Evolutionary conservation across 2,888 invertebrate genomes (phyloP), one percentile per base, ranked within the genome.

Genomic region (Abrostola tripartita): DNA sequence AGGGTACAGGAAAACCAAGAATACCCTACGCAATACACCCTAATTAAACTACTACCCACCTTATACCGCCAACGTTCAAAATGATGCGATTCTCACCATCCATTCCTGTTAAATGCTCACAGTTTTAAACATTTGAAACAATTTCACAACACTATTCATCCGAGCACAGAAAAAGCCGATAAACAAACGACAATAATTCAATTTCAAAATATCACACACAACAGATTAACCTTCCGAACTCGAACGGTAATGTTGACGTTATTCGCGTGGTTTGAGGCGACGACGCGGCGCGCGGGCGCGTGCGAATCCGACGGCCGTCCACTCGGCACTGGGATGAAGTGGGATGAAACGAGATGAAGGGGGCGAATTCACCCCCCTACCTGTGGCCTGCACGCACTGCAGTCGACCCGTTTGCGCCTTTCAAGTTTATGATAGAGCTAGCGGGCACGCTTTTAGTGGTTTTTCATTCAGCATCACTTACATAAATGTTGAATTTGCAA

Each of bases 81-180:
- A 98, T 98, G 85, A 98, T 98, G 88, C 98, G 96, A 93, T 98
- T 98, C 95, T 98, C 98, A 79, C 98, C 97, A 96, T 98, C 98
- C 97, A 97, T 97, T 83, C 83, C 90, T 87, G 86, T 81, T 85
- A 79, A 85, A 66, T 68, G 76, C 79, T 78, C 84, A 80, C 81
- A 76, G 79, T 61, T 62, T 76, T 75, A 79, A 72, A 84, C 87
- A 88, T 86, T 85, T 81, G 82, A 83, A 82, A 78, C 68, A 63
- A 71, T 64, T 70, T 75, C 79, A 81, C 80, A 85, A 86, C 84
- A 85, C 75, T 85, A 81, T 81, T 73, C 73, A 69, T 70, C 76
- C 72, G 68, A 83, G 77, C 84, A 88, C 85, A 83, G 77, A 68
- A 65, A 66, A 70, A 52, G 54, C 50, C 50, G 55, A 61, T 35